Evolutionary conservation across 2,888 invertebrate genomes (phyloP).

Genomic region (Andrena flavipes): DNA sequence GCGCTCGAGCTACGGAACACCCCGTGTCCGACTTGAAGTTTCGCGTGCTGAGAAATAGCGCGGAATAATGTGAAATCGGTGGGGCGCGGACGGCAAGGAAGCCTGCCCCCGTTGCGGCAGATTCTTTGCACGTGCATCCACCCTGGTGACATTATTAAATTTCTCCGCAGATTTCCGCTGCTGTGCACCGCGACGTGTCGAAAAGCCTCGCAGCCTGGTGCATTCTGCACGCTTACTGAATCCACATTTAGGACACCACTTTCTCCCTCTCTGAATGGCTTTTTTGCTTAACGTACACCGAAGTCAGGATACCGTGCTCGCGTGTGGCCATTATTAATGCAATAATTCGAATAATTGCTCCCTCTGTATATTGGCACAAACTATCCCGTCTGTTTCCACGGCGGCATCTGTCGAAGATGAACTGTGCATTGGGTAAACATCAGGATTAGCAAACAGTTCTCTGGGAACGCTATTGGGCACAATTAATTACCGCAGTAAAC

Average conservation of each 20-base stretch:
- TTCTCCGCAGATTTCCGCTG: conserved; percentile 12
- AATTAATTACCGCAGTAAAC: neutral
- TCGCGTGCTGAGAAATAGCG: neutral
- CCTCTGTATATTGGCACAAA: neutral
- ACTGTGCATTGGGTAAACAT: neutral
- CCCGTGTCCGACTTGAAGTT: neutral
- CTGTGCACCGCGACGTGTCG: conserved; percentile 12
- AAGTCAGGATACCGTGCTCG: too few species aligned
- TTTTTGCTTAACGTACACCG: neutral
- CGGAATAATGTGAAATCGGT: neutral
- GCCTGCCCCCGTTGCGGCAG: neutral
- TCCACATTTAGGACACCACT: neutral
- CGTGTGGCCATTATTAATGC: too few species aligned
- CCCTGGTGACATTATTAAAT: conserved; percentile 38
- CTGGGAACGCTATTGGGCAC: neutral
- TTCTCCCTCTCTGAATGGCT: neutral
- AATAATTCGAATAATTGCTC: neutral
- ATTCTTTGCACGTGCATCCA: conserved; percentile 29
- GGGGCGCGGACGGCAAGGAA: too few species aligned
- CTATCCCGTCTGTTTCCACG: neutral
- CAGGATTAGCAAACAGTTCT: neutral
- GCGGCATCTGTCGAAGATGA: neutral
- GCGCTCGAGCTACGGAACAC: neutral
- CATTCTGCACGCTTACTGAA: conserved; percentile 1
- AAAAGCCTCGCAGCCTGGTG: neutral